Evolutionary conservation across 37 sponge, comb jelly and placozoan genomes (phyloP), one percentile per base, ranked within the genome.

Genomic region (Crambe crambe): DNA sequence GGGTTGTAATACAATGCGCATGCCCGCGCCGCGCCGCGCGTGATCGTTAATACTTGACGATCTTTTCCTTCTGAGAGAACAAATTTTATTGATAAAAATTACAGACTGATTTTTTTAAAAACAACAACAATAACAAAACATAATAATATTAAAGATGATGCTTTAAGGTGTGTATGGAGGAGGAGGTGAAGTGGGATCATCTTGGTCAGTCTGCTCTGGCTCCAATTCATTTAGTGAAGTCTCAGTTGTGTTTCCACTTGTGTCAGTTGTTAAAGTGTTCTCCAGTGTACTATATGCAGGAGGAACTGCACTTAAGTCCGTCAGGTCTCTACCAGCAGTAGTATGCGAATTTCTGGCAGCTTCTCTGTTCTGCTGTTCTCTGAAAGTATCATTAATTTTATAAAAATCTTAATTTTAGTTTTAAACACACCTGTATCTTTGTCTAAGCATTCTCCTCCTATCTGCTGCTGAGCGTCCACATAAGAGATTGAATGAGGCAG

Each of bases 401-500:
- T 63, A n/a, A n/a, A n/a, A n/a, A n/a, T n/a, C n/a, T n/a, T n/a
- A n/a, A n/a, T n/a, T n/a, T n/a, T n/a, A n/a, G n/a, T n/a, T n/a
- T n/a, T n/a, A n/a, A n/a, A 18, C 64, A 9, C 43, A 82, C 88
- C 82, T 88, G 41, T 62, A 73, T 69, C 84, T 70, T 31, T 32
- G 76, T 72, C 88, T 76, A 22, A 76, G 30, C 0, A 38, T 23
- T 37, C 90, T 29, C 60, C 93, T 70, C 59, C 93, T 80, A 1
- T 92, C 93, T 21, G 82, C 93, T n/a, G 86, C 82, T 68, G 90
- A 58, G 0, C 90, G 77, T 43, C 86, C 89, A 70, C 80, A 80
- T 17, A 92, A 69, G 62, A 92, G 72, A 41, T 92, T 92, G 39
- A 81, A 68, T 20, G 90, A 76, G 26, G 81, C 78, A 25, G 86